Evolutionary conservation across 2,888 invertebrate genomes (phyloP).

Genomic region (Drosophila infuscata): DNA sequence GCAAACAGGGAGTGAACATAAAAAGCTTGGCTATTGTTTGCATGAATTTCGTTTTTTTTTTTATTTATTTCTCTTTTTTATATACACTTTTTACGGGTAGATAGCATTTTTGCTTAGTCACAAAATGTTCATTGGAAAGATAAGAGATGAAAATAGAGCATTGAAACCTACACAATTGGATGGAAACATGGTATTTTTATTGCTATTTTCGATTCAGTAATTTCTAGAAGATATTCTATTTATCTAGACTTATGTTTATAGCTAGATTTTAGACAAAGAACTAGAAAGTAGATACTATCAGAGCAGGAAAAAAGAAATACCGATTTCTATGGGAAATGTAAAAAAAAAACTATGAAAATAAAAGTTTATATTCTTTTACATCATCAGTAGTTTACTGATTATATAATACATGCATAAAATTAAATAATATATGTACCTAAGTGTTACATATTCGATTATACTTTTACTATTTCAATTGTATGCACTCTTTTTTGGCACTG

Average conservation of each 20-base stretch:
- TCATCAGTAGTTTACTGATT: not conserved
- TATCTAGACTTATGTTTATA: not conserved
- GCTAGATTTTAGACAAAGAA: accelerated
- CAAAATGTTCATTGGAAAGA: not conserved
- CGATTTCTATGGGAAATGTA: not conserved
- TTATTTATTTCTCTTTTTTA: constrained; percentile 6
- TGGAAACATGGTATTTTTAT: not conserved
- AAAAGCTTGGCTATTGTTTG: constrained; percentile 51
- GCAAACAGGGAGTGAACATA: constrained; percentile 2
- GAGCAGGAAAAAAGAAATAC: not conserved
- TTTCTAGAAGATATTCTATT: not conserved
- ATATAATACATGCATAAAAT: not conserved
- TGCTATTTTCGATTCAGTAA: not conserved
- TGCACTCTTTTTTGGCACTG: constrained; percentile 31
- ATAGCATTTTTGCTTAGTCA: not conserved
- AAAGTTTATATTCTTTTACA: not conserved
- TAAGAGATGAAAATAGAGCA: not conserved
- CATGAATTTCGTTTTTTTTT: constrained; percentile 43
- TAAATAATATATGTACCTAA: not conserved
- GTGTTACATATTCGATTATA: not conserved
- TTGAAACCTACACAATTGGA: not conserved
- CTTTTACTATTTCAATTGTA: constrained; percentile 48
- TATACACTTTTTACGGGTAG: not conserved
- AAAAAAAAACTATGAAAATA: not conserved
- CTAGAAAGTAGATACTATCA: not conserved